Percentiles rank a stretch among this genome's conserved stretches.
These are phyloP conservation scores for Panthera tigris DNA, from an alignment of 2,113 vertebrate genomes.

Conservation along the genomic window DNA sequence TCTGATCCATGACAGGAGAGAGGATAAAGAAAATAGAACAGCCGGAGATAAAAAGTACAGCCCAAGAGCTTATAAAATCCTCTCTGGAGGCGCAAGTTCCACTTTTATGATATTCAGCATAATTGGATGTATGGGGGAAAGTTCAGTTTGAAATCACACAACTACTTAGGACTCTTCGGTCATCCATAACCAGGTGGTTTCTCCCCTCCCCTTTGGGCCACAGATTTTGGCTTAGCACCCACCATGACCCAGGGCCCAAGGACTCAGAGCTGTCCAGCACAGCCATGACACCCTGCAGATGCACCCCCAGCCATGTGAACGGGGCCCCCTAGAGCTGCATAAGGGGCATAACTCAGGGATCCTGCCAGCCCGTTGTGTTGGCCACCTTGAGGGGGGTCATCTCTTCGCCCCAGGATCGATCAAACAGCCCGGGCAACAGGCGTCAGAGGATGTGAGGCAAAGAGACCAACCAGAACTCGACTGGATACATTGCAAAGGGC, in stretches of 20 bases:
- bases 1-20: not conserved
- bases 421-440: not conserved
- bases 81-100: slow-evolving; percentile 10
- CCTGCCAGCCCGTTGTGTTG: not conserved
- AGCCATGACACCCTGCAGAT: fast-evolving
- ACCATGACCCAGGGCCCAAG: not conserved
- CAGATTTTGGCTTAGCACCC: not conserved
- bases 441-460: not conserved
- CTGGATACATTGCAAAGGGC: fast-evolving
- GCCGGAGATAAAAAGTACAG: not conserved
- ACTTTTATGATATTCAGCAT: not conserved
- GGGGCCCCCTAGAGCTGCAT: not conserved
- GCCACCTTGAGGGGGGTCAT: too few species aligned
- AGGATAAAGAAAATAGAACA: not conserved
- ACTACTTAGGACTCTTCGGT: not conserved
- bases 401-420: not conserved
- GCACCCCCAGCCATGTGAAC: not conserved
- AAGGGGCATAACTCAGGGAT: fast-evolving
- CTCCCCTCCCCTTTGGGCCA: not conserved
- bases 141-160: not conserved
- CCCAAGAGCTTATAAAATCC: slow-evolving; percentile 13
- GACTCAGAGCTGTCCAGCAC: not conserved
- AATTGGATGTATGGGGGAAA: not conserved
- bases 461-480: not conserved
- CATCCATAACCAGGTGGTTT: not conserved